Base-by-base conservation (phyloP, 2,113 vertebrate species). In the Aphyosemion australe region DNA sequence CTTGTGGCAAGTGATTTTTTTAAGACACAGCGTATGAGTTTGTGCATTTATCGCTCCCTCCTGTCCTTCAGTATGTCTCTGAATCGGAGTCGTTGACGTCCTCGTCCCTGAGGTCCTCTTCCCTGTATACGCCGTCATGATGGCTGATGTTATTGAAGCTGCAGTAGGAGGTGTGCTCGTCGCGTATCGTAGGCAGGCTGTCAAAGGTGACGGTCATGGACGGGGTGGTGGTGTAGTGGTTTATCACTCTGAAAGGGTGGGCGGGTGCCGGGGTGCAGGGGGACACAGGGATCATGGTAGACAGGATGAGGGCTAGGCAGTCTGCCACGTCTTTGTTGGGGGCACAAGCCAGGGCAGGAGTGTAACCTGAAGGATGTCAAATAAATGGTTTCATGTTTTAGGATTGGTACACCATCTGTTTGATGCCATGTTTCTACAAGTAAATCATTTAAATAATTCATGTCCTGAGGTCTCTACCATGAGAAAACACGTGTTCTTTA, bases 321-420 rank as follows among this genome's bases (percentile, higher is more conserved):
- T 99, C 97, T 3, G 97, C 97, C 80, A 99, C 97, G 8, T 99
- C 97, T 92, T 97, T 99, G 85, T 97, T 99, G 68, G 97, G 97
- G 5, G 97, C 96, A 63, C 97, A 99, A 69, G 97, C 97, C 94
- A 99, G 90, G 72, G 97, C 97, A 21, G 97, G 97, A 65, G 97
- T 99, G 85, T 99, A 98, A 87, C 97, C 97, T 99, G 81, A 18
- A 66, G 49, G 60, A 51, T 5, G 37, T 7, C 58, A 39, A 15
- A 48, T 6, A 3, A 31, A 55, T 16, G 15, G 26, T 45, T 46
- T 31, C 8, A 21, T 1, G 47, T 41, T 20, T 9, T 7, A 41
- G 5, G 26, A 2, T 37, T 37, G 9, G 34, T 37, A 1, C 34
- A 8, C 34, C 34, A 37, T 37, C 34, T 37, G 34, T 37, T 37